A percentile compares a stretch with the other conserved stretches of the same genome.
Conservation (phyloP, 2,888 invertebrate species). For the Rhaphigaster nebulosa region DNA sequence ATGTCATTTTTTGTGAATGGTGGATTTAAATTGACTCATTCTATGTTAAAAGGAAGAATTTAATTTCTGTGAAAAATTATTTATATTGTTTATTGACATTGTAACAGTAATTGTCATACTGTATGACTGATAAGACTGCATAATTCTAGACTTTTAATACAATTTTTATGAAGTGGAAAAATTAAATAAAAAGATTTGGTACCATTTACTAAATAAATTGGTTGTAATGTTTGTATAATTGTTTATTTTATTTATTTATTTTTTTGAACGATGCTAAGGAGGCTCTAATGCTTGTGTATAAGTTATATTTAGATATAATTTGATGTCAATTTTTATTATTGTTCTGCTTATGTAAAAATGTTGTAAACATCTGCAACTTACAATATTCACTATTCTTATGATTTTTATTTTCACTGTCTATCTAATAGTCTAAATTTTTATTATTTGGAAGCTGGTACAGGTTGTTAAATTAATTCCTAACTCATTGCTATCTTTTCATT, state of each 20-base stretch:
- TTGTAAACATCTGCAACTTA: too few relatives aligned
- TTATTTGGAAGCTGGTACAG: not conserved
- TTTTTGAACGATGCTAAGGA: not conserved
- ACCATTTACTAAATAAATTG: not conserved
- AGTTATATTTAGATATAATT: not conserved
- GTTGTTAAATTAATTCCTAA: not conserved
- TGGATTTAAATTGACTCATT: not conserved
- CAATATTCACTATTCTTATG: too few relatives aligned
- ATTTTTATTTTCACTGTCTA: not conserved
- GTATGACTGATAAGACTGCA: conserved; percentile 27
- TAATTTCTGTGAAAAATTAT: not conserved
- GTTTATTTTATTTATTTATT: not conserved
- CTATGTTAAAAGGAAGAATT: not conserved
- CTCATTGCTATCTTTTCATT: not conserved
- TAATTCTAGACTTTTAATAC: conserved; percentile 41
- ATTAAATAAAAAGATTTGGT: not conserved
- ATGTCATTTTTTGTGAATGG: not conserved
- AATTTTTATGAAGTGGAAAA: conserved; percentile 29
- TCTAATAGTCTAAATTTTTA: not conserved
- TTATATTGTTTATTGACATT: not conserved
- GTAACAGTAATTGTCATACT: conserved; percentile 7
- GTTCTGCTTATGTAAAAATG: not conserved
- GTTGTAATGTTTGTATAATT: not conserved
- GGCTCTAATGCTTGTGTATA: not conserved
- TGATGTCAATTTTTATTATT: not conserved